phyloP scores from a whole-genome alignment of 2,113 vertebrate genomes.

The Odontesthes bonariensis region DNA sequence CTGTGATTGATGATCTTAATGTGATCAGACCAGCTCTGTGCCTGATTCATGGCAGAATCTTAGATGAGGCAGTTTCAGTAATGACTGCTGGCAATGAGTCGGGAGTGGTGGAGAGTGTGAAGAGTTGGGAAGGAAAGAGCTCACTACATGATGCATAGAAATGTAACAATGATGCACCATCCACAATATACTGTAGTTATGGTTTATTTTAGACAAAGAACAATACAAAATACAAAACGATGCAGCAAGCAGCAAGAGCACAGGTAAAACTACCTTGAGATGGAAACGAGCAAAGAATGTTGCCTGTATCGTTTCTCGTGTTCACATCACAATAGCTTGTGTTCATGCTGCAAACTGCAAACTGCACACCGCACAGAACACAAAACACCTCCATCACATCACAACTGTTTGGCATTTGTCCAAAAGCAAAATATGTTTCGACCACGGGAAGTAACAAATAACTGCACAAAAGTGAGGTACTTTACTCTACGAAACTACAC shows the following conservation, averaged over 20 bases:
- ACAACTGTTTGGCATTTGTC: slow-evolving; percentile 13
- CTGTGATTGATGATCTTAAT: slow-evolving; percentile 44
- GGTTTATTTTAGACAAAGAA: slow-evolving; percentile 73
- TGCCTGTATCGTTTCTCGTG: slow-evolving; percentile 18
- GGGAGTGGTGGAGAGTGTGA: neutral
- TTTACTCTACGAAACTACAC: slow-evolving; percentile 19
- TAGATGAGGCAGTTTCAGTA: slow-evolving; percentile 22
- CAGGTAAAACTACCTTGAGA: slow-evolving; percentile 40
- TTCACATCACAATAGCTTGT: slow-evolving; percentile 53
- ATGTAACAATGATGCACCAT: slow-evolving; percentile 17
- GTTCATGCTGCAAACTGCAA: slow-evolving; percentile 46
- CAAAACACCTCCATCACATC: slow-evolving; percentile 13
- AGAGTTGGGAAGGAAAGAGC: neutral
- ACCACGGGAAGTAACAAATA: slow-evolving; percentile 12
- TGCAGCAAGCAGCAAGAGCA: slow-evolving; percentile 62
- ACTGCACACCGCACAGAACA: slow-evolving; percentile 28
- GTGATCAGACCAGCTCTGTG: slow-evolving; percentile 15
- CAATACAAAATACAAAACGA: slow-evolving; percentile 70
- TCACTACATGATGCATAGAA: neutral
- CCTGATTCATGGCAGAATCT: slow-evolving; percentile 45
- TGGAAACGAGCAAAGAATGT: slow-evolving; percentile 32
- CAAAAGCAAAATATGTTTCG: neutral
- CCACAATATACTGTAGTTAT: slow-evolving; percentile 5
- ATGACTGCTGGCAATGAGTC: slow-evolving; percentile 20
- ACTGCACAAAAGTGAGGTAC: slow-evolving; percentile 32